Evolutionary conservation across 1,140 invertebrate species (phyloP).

Genomic region (Zelostemma sp.): DNA sequence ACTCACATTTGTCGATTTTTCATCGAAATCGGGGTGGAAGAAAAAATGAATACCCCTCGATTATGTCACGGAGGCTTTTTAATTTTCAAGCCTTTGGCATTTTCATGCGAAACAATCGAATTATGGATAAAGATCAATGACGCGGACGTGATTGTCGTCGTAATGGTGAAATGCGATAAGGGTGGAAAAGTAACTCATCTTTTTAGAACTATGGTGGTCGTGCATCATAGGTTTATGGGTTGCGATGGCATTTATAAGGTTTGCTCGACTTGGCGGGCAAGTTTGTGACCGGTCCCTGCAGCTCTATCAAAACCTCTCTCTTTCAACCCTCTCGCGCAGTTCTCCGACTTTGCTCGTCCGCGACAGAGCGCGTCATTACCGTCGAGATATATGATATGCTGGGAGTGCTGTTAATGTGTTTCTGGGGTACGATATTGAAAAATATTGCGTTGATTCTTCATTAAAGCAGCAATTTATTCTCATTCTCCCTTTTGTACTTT

Average conservation of each 20-base stretch:
- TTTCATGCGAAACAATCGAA: conserved; percentile 19
- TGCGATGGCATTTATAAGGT: conserved; percentile 60
- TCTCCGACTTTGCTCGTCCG: conserved; percentile 32
- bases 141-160: conserved; percentile 30
- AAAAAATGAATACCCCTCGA: too few relatives aligned
- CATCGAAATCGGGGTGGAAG: too few relatives aligned
- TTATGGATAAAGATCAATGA: conserved; percentile 26
- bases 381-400: conserved; percentile 53
- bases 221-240: conserved; percentile 62
- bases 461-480: conserved; percentile 45
- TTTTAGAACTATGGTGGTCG: conserved; percentile 32
- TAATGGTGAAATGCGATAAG: conserved; percentile 28
- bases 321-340: conserved; percentile 21
- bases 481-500: too few relatives aligned
- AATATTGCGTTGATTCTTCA: conserved; percentile 55
- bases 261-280: conserved; percentile 55
- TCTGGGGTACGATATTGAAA: conserved; percentile 55
- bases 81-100: conserved; percentile 10
- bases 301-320: conserved; percentile 9
- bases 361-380: conserved; percentile 54
- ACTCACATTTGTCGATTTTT: too few relatives aligned
- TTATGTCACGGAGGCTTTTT: too few relatives aligned
- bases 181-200: conserved; percentile 23
- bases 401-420: conserved; percentile 56
- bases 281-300: conserved; percentile 20